Base-by-base conservation (phyloP, 2,888 invertebrate species). In the Mycalesis mineus region DNA sequence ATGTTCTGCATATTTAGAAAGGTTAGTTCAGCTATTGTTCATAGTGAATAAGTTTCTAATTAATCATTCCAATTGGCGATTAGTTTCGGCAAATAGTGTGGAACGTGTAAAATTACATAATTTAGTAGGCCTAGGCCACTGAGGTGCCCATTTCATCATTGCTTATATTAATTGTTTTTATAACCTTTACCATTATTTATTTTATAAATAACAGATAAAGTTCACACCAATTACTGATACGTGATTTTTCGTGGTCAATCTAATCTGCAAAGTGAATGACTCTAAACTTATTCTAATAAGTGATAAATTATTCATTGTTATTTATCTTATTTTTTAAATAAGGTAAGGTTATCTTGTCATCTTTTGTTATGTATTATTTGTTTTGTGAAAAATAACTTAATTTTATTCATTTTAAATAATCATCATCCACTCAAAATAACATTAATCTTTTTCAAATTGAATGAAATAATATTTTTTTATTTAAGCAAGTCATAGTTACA, bases 1-100 rank as follows among this genome's bases (percentile, higher is more conserved):
- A 88, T 88, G 88, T 86, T 86, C 82, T 86, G 80, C 70, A 75
- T 86, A 72, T 73, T 82, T 52, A 78, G 75, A 75, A 88, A 85
- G 85, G 88, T 88, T 75, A 68, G 80, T 65, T 67, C 56, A 54
- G 61, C 62, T 59, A 39, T 28, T 4, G 5, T 29, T 50, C 15
- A 15, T 37, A 45, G 1, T 45, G 45, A 29, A 14, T 9, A 13
- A 0, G 7, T 47, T 47, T 47, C 15, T 15, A 47, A 15, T 15
- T 42, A 7, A 41, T 42, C 31, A 52, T 17, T 42, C 17, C 13
- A 8, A 9, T 17, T 8, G 17, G 28, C 8, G 31, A 33, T 52
- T 42, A 2, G 3, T 31, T 15, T 31, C 9, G 36, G 11, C 4
- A 15, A 11, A 1, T 15, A 3, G 9, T 33, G 9, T 31, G 33